Conservation (phyloP, 2,888 invertebrate genomes). For the Chouioia cunea region DNA sequence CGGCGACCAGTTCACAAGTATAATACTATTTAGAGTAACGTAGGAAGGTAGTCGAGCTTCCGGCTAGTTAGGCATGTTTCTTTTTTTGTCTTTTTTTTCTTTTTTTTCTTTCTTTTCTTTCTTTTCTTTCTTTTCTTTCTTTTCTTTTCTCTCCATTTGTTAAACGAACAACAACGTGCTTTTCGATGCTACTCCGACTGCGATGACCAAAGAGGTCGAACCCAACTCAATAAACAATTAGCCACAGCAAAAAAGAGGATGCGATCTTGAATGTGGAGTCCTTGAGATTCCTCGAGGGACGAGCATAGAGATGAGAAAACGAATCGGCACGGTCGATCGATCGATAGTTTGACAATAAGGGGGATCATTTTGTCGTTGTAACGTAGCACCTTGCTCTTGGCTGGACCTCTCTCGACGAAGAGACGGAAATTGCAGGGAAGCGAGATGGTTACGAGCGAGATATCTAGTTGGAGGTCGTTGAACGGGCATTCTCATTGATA, state of each 20-base stretch:
- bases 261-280: slow-evolving; percentile 9
- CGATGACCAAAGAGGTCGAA: too few relatives aligned
- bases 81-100: too few relatives aligned
- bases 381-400: too few relatives aligned
- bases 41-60: slow-evolving; percentile 16
- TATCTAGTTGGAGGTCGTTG: slow-evolving; percentile 68
- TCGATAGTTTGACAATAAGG: too few relatives aligned
- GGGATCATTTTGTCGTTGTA: too few relatives aligned
- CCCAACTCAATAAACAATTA: not conserved
- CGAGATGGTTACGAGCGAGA: slow-evolving; percentile 52
- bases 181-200: not conserved
- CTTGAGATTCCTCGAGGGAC: too few relatives aligned
- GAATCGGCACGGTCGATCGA: not conserved
- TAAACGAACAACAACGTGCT: not conserved
- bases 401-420: too few relatives aligned
- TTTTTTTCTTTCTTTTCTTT: too few relatives aligned
- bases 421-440: slow-evolving; percentile 3
- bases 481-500: too few relatives aligned
- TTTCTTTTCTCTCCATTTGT: not conserved
- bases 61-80: too few relatives aligned
- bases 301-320: not conserved
- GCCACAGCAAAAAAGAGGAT: not conserved
- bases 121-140: not conserved
- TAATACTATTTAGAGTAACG: too few relatives aligned
- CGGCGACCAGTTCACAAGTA: too few relatives aligned